These are phyloP conservation scores for Tarsius wallacei DNA, from an alignment of 2,797 vertebrate genomes.

Conservation along the genomic window DNA sequence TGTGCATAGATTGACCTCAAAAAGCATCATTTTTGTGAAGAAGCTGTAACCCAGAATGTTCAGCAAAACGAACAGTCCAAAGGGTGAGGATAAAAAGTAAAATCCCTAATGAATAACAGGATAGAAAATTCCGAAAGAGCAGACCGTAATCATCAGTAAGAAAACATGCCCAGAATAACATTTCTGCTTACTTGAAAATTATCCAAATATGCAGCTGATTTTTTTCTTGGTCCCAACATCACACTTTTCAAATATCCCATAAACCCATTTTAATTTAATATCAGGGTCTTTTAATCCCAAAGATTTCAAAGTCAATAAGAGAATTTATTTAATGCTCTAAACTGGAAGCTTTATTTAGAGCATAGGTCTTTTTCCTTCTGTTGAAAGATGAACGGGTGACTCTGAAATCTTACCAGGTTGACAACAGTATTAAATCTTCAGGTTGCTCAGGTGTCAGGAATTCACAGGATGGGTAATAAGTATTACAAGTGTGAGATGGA, in stretches of 20 bases:
- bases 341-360: constrained; percentile 14
- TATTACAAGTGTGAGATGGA: constrained; percentile 8
- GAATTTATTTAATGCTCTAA: constrained; percentile 46
- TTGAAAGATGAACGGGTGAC: constrained; percentile 56
- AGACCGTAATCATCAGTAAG: not conserved
- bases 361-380: not conserved
- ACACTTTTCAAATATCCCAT: constrained; percentile 7
- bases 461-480: not conserved
- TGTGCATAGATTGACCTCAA: not conserved
- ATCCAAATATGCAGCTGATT: not conserved
- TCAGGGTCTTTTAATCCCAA: constrained; percentile 51
- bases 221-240: not conserved
- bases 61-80: not conserved
- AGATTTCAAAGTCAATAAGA: constrained; percentile 21
- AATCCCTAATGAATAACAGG: not conserved
- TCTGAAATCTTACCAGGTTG: constrained; percentile 43
- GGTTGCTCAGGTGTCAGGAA: constrained; percentile 19
- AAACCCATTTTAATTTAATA: constrained; percentile 12
- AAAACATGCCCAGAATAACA: constrained; percentile 11
- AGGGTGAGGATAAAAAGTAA: constrained; percentile 1
- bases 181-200: constrained; percentile 39
- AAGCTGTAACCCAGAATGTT: constrained; percentile 1
- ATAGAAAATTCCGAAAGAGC: not conserved
- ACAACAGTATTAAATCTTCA: constrained; percentile 49
- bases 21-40: not conserved